Base-by-base conservation (phyloP, 1,140 invertebrate genomes). In the Euura lappo region DNA sequence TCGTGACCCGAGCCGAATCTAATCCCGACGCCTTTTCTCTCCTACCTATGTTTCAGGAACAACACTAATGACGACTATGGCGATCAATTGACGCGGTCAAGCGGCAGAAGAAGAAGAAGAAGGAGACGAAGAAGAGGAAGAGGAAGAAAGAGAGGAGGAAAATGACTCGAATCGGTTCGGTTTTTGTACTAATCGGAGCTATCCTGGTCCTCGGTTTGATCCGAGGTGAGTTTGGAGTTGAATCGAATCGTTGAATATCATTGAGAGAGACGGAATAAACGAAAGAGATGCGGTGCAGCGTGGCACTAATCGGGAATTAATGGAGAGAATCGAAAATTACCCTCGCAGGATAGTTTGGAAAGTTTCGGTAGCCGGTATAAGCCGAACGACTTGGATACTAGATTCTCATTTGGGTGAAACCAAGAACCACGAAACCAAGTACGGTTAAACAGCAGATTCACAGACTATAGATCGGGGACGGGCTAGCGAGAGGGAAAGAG, bases 151-250 rank as follows among this genome's bases (percentile, higher is more conserved):
- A 78, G 81, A 77, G 28, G 81, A 83, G 86, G 83, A 83, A 60
- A 60, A 87, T 88, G 86, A 85, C 85, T 78, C 80, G 81, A 75
- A 83, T 82, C 83, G 85, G 79, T 81, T 85, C 86, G 76, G 82
- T 86, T 75, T 86, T 87, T 81, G 84, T 87, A 76, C 85, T 85
- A 74, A 81, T 87, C 79, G 87, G 85, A 85, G 85, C 83, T 80
- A 80, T 88, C 73, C 84, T 88, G 70, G 79, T 87, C 77, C 81
- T 86, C 76, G 77, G 83, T 79, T 78, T 88, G 71, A 85, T 88
- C 80, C 83, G 87, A 86, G 86, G 86, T 87, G 81, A 44, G 44
- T 11, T 0, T 3, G 28, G 28, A 28, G 28, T 28, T 28, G 28
- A 28, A 28, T 28, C 1, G 28, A 28, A 28, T 28, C 28, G 28